phyloP scores from a whole-genome alignment of 2,888 invertebrate genomes.

The Heliconius ethilla region DNA sequence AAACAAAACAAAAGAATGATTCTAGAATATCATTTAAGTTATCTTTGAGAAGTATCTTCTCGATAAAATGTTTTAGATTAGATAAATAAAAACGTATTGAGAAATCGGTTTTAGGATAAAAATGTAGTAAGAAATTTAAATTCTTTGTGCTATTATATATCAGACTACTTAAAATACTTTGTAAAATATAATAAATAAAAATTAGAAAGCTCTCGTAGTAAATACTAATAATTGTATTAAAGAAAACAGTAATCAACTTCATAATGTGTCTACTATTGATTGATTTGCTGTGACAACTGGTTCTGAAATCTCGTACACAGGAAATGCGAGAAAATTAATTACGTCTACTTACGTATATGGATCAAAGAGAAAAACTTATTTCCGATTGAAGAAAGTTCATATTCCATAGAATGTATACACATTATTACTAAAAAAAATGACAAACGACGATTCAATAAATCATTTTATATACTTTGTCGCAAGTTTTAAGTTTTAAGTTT shows the following conservation, averaged over 20 bases:
- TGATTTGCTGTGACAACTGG: conserved; percentile 26
- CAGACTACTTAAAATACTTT: no score
- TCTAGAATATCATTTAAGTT: conserved; percentile 10
- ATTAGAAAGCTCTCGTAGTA: neutral
- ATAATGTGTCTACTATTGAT: neutral
- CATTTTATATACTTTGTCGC: neutral
- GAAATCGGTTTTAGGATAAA: conserved; percentile 17
- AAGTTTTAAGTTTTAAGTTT: neutral
- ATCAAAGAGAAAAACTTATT: conserved; percentile 8
- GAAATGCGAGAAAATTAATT: conserved; percentile 49
- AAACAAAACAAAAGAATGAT: conserved; percentile 7
- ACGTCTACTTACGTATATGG: conserved; percentile 16
- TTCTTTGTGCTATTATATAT: neutral
- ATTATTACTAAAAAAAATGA: neutral
- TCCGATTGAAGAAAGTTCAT: conserved; percentile 14
- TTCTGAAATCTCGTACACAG: conserved; percentile 52
- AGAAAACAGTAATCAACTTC: neutral
- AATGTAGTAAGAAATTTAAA: neutral
- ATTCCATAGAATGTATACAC: neutral
- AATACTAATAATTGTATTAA: neutral
- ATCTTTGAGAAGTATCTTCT: conserved; percentile 25
- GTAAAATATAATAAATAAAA: no score
- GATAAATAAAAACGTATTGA: conserved; percentile 9
- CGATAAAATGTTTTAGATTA: conserved; percentile 22
- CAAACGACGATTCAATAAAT: neutral